Evolutionary conservation across 92 coral and sea anemone species (phyloP).

Genomic region (Zoanthus gigantus): DNA sequence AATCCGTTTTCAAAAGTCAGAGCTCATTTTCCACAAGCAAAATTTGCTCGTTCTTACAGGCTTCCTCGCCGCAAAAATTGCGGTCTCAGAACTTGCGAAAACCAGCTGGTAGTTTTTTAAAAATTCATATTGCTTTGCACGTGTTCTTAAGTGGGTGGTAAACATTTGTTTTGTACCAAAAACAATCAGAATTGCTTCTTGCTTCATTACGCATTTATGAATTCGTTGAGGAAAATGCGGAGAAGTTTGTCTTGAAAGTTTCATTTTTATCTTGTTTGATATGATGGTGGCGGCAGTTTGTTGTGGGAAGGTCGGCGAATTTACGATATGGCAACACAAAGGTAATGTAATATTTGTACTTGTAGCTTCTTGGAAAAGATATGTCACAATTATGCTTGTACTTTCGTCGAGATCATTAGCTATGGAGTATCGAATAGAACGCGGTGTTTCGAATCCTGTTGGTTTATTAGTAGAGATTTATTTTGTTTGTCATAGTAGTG

Average conservation of each 20-base stretch:
- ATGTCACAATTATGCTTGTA: neutral
- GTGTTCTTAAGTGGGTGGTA: constrained; percentile 31
- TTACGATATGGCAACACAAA: constrained; percentile 34
- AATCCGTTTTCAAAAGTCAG: neutral
- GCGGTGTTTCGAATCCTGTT: neutral
- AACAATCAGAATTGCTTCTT: constrained; percentile 16
- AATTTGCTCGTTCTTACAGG: neutral
- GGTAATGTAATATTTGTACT: neutral
- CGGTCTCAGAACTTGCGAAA: neutral
- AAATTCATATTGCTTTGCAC: constrained; percentile 34
- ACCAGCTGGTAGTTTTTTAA: constrained; percentile 18
- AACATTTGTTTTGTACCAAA: constrained; percentile 18
- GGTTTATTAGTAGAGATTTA: neutral
- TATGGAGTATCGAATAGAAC: neutral
- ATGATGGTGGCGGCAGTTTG: constrained; percentile 45
- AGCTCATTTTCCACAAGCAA: neutral
- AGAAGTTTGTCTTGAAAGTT: neutral
- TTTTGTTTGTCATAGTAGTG: neutral
- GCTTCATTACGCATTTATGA: constrained; percentile 14
- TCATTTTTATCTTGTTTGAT: neutral
- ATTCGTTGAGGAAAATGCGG: neutral
- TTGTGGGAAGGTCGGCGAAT: constrained; percentile 23
- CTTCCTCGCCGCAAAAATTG: neutral
- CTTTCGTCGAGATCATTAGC: neutral
- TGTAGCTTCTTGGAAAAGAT: neutral